These are phyloP conservation scores for Lathronympha strigana DNA, from an alignment of 2,888 invertebrate genomes.

Conservation along the genomic window DNA sequence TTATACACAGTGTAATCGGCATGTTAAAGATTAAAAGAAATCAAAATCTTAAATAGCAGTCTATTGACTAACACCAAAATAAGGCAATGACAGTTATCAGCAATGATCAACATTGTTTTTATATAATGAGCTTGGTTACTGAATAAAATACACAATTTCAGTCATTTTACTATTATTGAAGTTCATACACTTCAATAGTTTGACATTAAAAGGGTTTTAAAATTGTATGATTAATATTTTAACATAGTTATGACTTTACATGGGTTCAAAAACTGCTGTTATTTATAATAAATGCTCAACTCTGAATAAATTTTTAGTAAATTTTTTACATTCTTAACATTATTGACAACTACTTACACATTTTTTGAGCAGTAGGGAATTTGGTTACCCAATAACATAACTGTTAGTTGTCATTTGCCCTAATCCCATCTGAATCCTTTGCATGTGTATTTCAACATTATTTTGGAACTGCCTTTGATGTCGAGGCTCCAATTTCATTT, in stretches of 20 bases:
- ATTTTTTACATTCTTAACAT: neutral
- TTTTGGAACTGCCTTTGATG: constrained; percentile 93
- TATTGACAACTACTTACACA: neutral
- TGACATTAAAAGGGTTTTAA: neutral
- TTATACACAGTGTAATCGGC: constrained; percentile 2
- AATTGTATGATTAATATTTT: neutral
- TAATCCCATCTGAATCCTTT: constrained; percentile 92
- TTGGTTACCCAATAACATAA: constrained; percentile 31
- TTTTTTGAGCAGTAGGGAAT: constrained; percentile 1
- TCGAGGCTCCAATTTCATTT: constrained; percentile 88
- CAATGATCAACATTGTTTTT: constrained; percentile 22
- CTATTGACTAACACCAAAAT: neutral
- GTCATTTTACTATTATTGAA: neutral
- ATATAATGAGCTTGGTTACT: neutral
- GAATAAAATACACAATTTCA: neutral
- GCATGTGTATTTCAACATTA: constrained; percentile 95
- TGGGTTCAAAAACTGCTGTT: neutral
- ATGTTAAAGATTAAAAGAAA: constrained; percentile 10
- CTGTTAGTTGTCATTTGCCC: constrained; percentile 70
- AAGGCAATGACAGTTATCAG: neutral
- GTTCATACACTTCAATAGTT: neutral
- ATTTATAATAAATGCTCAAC: no score
- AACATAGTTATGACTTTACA: neutral
- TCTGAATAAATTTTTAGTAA: neutral
- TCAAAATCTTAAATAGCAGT: neutral